phyloP scores from a whole-genome alignment of 2,113 vertebrate genomes.

The Lepidothrix coronata region DNA sequence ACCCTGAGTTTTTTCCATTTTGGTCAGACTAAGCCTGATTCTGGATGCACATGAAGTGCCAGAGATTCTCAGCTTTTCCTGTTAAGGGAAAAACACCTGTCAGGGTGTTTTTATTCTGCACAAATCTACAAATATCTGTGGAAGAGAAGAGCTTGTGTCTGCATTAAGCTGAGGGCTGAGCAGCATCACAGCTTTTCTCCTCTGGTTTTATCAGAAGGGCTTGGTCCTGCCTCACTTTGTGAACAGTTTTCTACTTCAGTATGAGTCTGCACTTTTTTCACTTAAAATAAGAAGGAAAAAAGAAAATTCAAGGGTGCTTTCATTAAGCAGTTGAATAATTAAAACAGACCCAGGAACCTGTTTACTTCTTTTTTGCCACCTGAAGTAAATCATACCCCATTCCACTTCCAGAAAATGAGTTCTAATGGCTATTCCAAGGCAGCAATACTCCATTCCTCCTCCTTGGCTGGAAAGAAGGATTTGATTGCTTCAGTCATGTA shows the following conservation, averaged over 20 bases:
- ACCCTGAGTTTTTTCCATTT: neutral
- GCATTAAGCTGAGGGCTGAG: neutral
- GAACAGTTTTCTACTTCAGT: neutral
- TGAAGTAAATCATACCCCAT: neutral
- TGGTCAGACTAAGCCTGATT: neutral
- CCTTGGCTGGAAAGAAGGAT: neutral
- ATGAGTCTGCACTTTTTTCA: neutral
- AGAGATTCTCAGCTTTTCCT: neutral
- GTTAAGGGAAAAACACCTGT: neutral
- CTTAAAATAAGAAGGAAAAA: neutral
- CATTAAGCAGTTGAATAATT: neutral
- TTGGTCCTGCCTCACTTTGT: neutral
- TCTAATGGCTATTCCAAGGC: neutral
- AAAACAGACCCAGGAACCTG: neutral
- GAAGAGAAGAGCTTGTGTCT: neutral
- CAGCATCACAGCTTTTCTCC: neutral
- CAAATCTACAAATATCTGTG: neutral
- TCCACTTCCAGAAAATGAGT: neutral
- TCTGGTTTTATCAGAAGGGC: neutral
- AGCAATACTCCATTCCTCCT: neutral
- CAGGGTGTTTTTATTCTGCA: neutral
- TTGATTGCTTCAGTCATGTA: neutral
- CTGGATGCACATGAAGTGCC: neutral
- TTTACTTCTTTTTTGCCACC: neutral
- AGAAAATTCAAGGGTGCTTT: neutral